These are phyloP conservation scores for Diuraphis noxia DNA, from an alignment of 1,140 invertebrate genomes.

Conservation along the genomic window DNA sequence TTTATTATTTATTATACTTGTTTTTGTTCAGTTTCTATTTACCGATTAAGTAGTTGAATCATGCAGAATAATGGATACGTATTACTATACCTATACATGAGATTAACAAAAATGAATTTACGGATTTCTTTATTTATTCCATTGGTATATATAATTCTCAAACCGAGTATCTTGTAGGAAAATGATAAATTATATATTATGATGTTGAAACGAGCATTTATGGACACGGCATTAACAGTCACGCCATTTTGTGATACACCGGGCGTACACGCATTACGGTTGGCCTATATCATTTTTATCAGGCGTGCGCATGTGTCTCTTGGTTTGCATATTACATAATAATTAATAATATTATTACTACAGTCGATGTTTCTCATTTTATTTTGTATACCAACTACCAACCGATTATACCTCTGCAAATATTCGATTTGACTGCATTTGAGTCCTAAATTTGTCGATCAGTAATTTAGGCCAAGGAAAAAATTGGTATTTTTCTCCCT, in stretches of 20 bases:
- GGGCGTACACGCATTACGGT: neutral
- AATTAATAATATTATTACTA: neutral
- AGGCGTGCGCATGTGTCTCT: neutral
- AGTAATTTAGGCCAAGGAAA: conserved; percentile 23
- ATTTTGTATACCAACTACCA: neutral
- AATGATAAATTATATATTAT: neutral
- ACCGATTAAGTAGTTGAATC: neutral
- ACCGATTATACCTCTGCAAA: neutral
- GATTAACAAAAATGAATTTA: neutral
- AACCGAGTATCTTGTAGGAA: neutral
- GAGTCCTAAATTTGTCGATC: neutral
- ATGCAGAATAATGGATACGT: neutral
- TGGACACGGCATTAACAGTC: neutral
- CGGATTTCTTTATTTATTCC: neutral
- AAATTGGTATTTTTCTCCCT: neutral
- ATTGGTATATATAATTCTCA: neutral
- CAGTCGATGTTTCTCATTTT: neutral
- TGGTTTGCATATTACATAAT: neutral
- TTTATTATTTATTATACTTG: neutral
- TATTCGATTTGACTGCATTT: neutral
- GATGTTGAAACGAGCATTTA: neutral
- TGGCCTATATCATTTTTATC: neutral
- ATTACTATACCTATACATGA: neutral
- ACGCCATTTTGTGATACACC: neutral
- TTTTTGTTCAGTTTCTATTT: neutral